Evolutionary conservation across 2,797 vertebrate genomes (phyloP).

Genomic region (Halcyon leucocephala): DNA sequence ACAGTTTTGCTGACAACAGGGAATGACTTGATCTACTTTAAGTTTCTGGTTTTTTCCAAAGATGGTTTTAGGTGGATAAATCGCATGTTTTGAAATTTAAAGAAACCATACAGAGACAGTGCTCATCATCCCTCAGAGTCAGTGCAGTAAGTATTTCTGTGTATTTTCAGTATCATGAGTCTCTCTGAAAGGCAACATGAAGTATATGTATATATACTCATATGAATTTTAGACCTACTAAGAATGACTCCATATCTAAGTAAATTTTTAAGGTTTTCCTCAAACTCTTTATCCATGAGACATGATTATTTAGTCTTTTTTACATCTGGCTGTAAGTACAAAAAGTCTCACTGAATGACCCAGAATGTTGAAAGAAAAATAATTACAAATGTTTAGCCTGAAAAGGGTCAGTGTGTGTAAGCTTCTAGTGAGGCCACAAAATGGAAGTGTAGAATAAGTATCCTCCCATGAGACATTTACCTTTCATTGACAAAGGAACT

Average conservation of each 20-base stretch:
- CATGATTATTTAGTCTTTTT: background rate
- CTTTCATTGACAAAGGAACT: background rate
- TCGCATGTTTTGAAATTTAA: background rate
- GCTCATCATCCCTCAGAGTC: background rate
- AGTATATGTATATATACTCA: background rate
- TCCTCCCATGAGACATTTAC: background rate
- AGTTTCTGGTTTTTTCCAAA: background rate
- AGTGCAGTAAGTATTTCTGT: background rate
- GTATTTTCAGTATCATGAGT: background rate
- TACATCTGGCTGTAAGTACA: background rate
- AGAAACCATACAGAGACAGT: background rate
- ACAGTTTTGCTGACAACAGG: background rate
- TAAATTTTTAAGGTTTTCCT: background rate
- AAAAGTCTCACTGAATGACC: background rate
- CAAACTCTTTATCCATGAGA: background rate
- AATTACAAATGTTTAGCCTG: background rate
- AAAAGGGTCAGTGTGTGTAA: background rate
- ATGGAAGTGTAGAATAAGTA: background rate
- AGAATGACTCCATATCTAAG: background rate
- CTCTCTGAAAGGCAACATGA: background rate
- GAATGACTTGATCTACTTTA: background rate
- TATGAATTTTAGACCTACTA: background rate
- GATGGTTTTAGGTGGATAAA: background rate
- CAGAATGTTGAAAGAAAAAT: background rate
- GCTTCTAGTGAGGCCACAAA: background rate